Conservation (phyloP, 2,797 vertebrate species). For the Acrossocheilus fasciatus region DNA sequence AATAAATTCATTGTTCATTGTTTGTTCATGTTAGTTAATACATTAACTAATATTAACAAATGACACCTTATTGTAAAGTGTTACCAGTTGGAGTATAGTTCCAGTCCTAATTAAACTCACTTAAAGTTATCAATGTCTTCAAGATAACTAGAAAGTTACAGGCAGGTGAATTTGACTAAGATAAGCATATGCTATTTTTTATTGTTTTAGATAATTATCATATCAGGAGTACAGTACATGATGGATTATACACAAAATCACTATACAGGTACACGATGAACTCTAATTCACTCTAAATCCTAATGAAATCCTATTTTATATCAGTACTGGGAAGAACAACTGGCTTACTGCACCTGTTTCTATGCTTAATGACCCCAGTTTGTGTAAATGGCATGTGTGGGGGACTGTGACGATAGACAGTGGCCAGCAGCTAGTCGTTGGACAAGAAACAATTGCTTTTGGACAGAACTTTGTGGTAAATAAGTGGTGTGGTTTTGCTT, state of each 20-base stretch:
- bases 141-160: too few relatives aligned
- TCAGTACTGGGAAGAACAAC: neutral
- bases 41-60: too few relatives aligned
- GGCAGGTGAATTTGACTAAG: too few relatives aligned
- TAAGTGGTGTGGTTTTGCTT: conserved; percentile 18
- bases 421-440: conserved; percentile 46
- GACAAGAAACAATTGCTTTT: conserved; percentile 36
- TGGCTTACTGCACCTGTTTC: neutral
- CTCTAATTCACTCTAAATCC: neutral
- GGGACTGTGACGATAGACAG: conserved; percentile 29
- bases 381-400: conserved; percentile 23
- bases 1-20: too few relatives aligned
- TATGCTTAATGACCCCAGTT: conserved; percentile 22
- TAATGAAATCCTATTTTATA: conserved; percentile 12
- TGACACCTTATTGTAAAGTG: too few relatives aligned
- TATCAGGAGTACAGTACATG: neutral
- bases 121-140: too few relatives aligned
- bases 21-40: too few relatives aligned
- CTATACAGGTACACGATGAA: neutral
- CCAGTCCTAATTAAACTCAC: too few relatives aligned
- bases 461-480: conserved; percentile 41
- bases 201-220: neutral
- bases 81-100: too few relatives aligned
- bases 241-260: neutral
- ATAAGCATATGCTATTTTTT: neutral